Conservation (phyloP, 1,140 invertebrate species). For the Centruroides sculpturatus region DNA sequence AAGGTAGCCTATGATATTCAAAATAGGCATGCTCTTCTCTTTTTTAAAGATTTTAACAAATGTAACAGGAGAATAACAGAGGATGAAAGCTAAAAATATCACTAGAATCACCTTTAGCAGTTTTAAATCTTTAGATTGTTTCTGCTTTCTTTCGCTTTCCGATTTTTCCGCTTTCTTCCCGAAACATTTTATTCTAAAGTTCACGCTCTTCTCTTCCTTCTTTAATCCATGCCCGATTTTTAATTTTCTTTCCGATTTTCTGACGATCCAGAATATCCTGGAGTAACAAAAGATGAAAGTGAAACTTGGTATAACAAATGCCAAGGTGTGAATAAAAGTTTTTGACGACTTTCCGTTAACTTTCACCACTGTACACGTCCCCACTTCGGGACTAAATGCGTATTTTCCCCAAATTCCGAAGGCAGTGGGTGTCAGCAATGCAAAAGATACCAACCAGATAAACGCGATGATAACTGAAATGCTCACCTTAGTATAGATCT, state of each 20-base stretch:
- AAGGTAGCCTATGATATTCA: conserved; percentile 49
- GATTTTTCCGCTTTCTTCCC: too few relatives aligned
- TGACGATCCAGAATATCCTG: conserved; percentile 54
- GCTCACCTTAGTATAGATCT: conserved; percentile 49
- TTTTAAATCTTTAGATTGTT: background rate
- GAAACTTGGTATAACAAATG: conserved; percentile 60
- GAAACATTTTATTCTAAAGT: too few relatives aligned
- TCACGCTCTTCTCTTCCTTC: too few relatives aligned
- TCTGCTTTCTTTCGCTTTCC: background rate
- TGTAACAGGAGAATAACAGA: conserved; percentile 4
- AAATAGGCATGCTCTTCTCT: conserved; percentile 3
- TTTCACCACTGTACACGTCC: conserved; percentile 56
- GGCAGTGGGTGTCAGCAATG: conserved; percentile 58
- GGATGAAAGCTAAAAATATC: conserved; percentile 4
- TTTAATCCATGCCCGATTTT: background rate
- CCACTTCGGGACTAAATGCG: conserved; percentile 51
- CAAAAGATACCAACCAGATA: conserved; percentile 60
- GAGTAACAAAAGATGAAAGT: conserved; percentile 67
- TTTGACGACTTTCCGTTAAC: conserved; percentile 57
- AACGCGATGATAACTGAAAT: conserved; percentile 56
- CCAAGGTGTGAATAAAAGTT: conserved; percentile 61
- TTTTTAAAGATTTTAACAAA: conserved; percentile 10
- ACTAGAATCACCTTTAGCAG: conserved; percentile 6
- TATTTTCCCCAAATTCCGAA: conserved; percentile 63
- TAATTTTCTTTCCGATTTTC: background rate